Base-by-base conservation (phyloP, 2,797 vertebrate species). In the Alcedo atthis region DNA sequence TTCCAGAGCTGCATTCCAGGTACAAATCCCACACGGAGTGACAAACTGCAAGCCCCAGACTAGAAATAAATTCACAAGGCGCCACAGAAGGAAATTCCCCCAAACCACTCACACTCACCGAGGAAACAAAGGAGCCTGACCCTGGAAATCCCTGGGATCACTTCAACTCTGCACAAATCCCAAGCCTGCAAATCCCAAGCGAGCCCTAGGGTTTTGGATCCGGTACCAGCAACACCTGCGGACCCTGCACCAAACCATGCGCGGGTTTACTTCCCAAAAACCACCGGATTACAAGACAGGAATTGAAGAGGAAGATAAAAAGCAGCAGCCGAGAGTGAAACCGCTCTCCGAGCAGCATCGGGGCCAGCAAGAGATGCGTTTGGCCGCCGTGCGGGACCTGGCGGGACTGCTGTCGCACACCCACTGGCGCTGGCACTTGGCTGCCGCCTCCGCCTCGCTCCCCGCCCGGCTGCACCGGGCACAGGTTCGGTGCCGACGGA, bases 141-240 rank as follows among this genome's bases (percentile, higher is more conserved):
- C 37, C 37, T 66, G 18, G 20, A 69, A 85, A 89, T n/a, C 42
- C 48, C 20, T 43, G 12, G 24, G 19, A 63, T 46, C 74, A 25
- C 49, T 89, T 49, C 11, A 85, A 21, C 13, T 35, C 81, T 1
- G 0, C 69, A 54, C 12, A 81, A 63, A 83, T 17, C 77, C 70
- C 73, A 68, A 61, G 2, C 13, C 46, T 73, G 26, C 20, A 62
- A 40, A 61, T 12, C 33, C 26, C 33, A 6, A 35, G n/a, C 0
- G 4, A 88, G 57, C 43, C 30, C 4, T 1, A 2, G 15, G 28
- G 0, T 78, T 77, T 55, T 2, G 0, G 9, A 30, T n/a, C 5
- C 1, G 1, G 1, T 51, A 67, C 9, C 3, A 1, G n/a, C 51
- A 66, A 74, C 2, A 2, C 10, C 13, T 0, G 8, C 8, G 5